Base-by-base conservation (phyloP, 2,113 vertebrate genomes). In the Camelus bactrianus region DNA sequence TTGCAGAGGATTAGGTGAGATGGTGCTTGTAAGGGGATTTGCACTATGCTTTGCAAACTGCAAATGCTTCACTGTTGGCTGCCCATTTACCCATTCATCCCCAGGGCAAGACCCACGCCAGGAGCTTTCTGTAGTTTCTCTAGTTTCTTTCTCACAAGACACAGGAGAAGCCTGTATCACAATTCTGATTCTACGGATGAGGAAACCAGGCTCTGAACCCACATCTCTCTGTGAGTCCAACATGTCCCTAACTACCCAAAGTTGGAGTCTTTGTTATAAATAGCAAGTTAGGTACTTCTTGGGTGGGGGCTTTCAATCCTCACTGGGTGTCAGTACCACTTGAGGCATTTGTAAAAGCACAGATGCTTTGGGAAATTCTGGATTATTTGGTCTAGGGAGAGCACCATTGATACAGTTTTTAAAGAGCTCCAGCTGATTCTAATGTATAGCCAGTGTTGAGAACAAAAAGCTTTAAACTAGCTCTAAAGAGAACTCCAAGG, bases 261-360 rank as follows among this genome's bases (percentile, higher is more conserved):
- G 3, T 3, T 7, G 32, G 92, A 19, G 32, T 30, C 42, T 58
- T 94, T n/a, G 28, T 28, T 28, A 32, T 26, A 65, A 64, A 65
- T 1, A 42, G 87, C n/a, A 30, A 46, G 50, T 24, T n/a, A 35
- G n/a, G 46, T 24, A 60, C n/a, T 83, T 93, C 77, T 70, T 6
- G 69, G 8, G 19, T n/a, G n/a, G 84, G 16, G 69, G 8, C 46
- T 50, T 46, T 76, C 50, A n/a, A 0, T n/a, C 38, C 90, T 84
- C 70, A 10, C 16, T 24, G 69, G 60, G n/a, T 46, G 17, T 35
- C 16, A 3, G 0, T 28, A 12, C 64, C 48, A 76, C 77, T 77
- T 93, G 94, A 75, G 76, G 83, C 35, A 32, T 22, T 62, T 89
- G 83, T 46, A 32, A 89, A 93, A 79, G 67, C 70, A 81, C 38